phyloP scores from a whole-genome alignment of 2,888 invertebrate species.

The Protophormia terraenovae region DNA sequence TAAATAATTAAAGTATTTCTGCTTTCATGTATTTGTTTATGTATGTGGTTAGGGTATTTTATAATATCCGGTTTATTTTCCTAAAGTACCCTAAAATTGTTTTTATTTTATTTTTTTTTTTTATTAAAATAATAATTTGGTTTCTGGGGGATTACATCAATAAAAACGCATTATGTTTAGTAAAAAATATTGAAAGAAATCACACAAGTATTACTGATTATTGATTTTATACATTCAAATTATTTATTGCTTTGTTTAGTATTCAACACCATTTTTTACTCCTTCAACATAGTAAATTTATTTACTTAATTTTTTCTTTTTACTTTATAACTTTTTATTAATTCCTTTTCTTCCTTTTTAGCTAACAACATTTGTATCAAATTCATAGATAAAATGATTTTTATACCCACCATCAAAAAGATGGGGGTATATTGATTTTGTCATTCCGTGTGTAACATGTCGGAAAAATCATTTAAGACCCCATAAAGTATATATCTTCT shows the following conservation, averaged over 20 bases:
- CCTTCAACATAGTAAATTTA: background rate
- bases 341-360: background rate
- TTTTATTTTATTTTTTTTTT: background rate
- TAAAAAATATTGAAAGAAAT: background rate
- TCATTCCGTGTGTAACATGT: too few species aligned
- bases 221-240: background rate
- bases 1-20: background rate
- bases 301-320: background rate
- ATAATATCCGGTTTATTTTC: too few species aligned
- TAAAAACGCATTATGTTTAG: background rate
- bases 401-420: too few species aligned
- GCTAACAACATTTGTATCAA: conserved; percentile 23
- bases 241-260: background rate
- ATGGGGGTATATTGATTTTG: too few species aligned
- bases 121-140: background rate
- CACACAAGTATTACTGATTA: background rate
- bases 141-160: background rate
- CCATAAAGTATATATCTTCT: too few species aligned
- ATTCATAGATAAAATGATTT: too few species aligned
- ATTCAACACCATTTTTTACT: background rate
- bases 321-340: background rate
- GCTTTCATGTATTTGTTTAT: background rate
- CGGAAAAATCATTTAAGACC: too few species aligned
- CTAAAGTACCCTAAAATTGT: background rate
- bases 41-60: too few species aligned